A percentile compares a stretch with the other conserved stretches of the same genome.
These are phyloP conservation scores for Erannis defoliaria DNA, from an alignment of 2,888 invertebrate genomes.

Conservation along the genomic window DNA sequence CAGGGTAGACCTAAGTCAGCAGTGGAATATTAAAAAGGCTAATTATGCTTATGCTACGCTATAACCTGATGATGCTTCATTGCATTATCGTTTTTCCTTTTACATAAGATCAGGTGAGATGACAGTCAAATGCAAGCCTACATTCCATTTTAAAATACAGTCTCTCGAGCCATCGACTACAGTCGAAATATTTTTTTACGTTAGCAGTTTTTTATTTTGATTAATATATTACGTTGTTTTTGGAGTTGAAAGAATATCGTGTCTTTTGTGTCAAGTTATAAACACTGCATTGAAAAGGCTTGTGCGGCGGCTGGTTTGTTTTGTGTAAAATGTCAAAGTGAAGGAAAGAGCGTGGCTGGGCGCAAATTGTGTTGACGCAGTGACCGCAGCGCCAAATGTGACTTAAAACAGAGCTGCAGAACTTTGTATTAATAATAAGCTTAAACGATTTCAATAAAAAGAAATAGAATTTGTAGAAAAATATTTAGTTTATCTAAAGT, in stretches of 20 bases:
- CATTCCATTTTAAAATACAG: too few relatives aligned
- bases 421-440: slow-evolving; percentile 5
- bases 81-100: too few relatives aligned
- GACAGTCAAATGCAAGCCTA: too few relatives aligned
- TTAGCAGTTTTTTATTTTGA: not conserved
- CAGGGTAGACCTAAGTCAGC: too few relatives aligned
- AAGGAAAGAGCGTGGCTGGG: slow-evolving; percentile 66
- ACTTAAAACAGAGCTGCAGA: slow-evolving; percentile 13
- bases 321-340: slow-evolving; percentile 80
- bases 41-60: too few relatives aligned
- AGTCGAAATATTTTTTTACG: not conserved
- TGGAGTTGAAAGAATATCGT: slow-evolving; percentile 39
- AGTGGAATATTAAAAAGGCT: too few relatives aligned
- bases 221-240: not conserved
- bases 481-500: too few relatives aligned
- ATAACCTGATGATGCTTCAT: too few relatives aligned
- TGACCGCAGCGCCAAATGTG: slow-evolving; percentile 60
- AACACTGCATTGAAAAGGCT: slow-evolving; percentile 64
- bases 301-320: slow-evolving; percentile 76
- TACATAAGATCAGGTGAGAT: too few relatives aligned
- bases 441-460: not conserved
- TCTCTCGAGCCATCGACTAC: slow-evolving; percentile 10
- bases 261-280: slow-evolving; percentile 39
- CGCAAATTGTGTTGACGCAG: slow-evolving; percentile 76
- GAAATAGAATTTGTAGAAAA: too few relatives aligned